These are phyloP conservation scores for Myripristis murdjan DNA, from an alignment of 2,797 vertebrate species.

Conservation along the genomic window DNA sequence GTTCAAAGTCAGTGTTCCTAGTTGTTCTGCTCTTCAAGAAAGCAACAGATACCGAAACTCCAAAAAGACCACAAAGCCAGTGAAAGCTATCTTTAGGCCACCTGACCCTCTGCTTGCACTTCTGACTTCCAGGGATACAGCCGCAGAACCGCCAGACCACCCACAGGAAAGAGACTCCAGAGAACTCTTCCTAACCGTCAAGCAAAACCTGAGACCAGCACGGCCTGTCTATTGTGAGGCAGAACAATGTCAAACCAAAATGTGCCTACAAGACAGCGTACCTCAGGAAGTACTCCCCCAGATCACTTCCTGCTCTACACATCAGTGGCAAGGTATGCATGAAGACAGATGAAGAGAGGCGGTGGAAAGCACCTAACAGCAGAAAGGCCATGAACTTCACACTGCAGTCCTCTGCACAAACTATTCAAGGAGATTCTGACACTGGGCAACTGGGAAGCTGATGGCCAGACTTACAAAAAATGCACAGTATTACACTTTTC, in stretches of 20 bases:
- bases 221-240: constrained; percentile 61
- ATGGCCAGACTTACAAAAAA: neutral
- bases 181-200: constrained; percentile 38
- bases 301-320: constrained; percentile 72
- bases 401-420: constrained; percentile 10
- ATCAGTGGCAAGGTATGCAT: constrained; percentile 37
- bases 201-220: constrained; percentile 54
- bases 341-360: constrained; percentile 35
- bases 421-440: neutral
- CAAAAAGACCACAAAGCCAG: constrained; percentile 24
- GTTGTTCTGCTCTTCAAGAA: constrained; percentile 3
- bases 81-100: constrained; percentile 21
- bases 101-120: constrained; percentile 23
- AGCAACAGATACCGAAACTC: neutral
- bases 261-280: constrained; percentile 45
- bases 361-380: constrained; percentile 19
- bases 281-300: constrained; percentile 77
- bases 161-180: constrained; percentile 48
- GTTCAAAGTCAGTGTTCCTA: constrained; percentile 4
- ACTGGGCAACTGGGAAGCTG: neutral
- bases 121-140: constrained; percentile 27
- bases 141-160: constrained; percentile 25
- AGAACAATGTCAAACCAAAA: constrained; percentile 69
- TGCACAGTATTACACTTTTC: too few relatives aligned
- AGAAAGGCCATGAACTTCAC: constrained; percentile 6